Evolutionary conservation across 2,113 vertebrate species (phyloP).

Genomic region (Budorcas taxicolor): DNA sequence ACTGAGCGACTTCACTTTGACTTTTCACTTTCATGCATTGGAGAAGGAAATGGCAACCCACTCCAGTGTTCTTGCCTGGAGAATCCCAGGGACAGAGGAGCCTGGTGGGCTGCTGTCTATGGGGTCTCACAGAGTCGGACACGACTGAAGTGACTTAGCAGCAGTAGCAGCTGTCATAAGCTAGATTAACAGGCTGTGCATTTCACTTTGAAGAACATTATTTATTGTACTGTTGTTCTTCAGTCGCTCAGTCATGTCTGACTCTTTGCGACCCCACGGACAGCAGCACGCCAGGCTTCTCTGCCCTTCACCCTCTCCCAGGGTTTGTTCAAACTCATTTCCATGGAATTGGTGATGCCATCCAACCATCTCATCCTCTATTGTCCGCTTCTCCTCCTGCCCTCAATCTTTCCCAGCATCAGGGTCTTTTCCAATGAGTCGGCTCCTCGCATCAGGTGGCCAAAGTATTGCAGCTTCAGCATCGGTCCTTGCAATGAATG

Average conservation of each 20-base stretch:
- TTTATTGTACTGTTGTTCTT: not conserved
- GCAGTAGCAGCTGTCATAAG: not conserved
- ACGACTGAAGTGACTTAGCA: no score
- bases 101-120: no score
- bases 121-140: no score
- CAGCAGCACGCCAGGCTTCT: not conserved
- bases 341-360: not conserved
- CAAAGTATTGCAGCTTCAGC: not conserved
- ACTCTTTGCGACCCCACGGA: rapidly evolving
- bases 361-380: not conserved
- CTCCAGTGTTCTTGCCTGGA: no score
- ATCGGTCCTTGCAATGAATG: not conserved
- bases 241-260: not conserved
- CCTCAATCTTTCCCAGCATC: not conserved
- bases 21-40: no score
- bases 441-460: not conserved
- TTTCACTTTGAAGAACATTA: conserved; percentile 4
- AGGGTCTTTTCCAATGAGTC: not conserved
- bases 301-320: not conserved
- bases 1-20: no score
- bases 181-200: not conserved
- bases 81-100: no score
- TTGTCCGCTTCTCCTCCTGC: not conserved
- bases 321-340: not conserved
- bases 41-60: no score